Evolutionary conservation across 2,888 invertebrate genomes (phyloP), one percentile per base, ranked within the genome.

Genomic region (Synanthedon myopaeformis): DNA sequence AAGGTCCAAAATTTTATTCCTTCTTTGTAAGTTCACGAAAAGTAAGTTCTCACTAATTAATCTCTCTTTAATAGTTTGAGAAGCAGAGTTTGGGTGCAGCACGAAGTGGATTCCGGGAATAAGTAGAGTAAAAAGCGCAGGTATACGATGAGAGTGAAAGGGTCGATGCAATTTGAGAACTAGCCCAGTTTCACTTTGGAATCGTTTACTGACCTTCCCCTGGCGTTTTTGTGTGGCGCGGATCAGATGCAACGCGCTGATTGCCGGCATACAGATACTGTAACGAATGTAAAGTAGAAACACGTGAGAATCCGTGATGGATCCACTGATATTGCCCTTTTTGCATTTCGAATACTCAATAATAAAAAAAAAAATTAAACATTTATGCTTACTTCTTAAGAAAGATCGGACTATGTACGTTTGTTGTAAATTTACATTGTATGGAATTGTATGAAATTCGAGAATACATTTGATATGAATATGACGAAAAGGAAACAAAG

Each of bases 61-160:
- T 35, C 8, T 35, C 3, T 35, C 35, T 35, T 35, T 35, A 8
- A 35, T 66, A 76, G 69, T 83, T 86, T 86, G 82, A 71, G 76
- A 68, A 64, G 42, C 55, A 48, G 51, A 56, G 55, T 57, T 53
- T 61, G 50, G 17, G 11, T 50, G 14, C 68, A 64, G 67, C 69
- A 69, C 56, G 67, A 67, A 58, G 68, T 67, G 67, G 72, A 81
- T 86, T 84, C 83, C 72, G 65, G 75, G 85, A 83, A 35, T 35
- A 35, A 82, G 57, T 62, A 61, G 67, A 35, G 72, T 76, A 85
- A 87, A 86, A 87, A 87, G 82, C 80, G 83, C 87, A 87, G 87
- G 87, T 87, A 86, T 63, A 72, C 64, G 69, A 74, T 71, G 85
- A 87, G 82, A 87, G 87, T 87, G 87, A 87, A 87, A 87, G 87